Evolutionary conservation across 1,140 invertebrate species (phyloP).

Genomic region (Pseudoatta argentina): DNA sequence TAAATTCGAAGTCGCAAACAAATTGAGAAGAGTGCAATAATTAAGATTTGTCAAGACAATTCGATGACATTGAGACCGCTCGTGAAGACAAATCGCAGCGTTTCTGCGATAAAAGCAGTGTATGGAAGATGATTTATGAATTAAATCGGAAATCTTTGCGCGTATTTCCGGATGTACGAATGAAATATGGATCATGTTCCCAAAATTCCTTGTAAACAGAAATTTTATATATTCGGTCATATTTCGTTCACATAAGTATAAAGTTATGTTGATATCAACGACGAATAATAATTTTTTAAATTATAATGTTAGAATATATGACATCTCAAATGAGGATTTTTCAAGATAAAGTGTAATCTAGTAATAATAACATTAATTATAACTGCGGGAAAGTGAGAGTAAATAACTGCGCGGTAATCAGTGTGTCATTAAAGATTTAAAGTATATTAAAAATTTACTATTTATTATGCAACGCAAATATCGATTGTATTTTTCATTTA

Average conservation of each 20-base stretch:
- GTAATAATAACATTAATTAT: background rate
- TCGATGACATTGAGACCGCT: conserved; percentile 19
- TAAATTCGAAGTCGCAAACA: conserved; percentile 1
- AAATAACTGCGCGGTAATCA: too few relatives aligned
- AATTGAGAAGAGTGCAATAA: conserved; percentile 14
- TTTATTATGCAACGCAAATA: too few relatives aligned
- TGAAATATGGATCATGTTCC: background rate
- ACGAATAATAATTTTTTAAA: conserved; percentile 6
- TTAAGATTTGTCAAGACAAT: background rate
- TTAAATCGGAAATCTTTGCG: conserved; percentile 5
- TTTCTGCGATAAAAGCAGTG: conserved; percentile 19
- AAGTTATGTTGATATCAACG: background rate
- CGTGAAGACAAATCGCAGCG: conserved; percentile 9
- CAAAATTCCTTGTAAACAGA: background rate
- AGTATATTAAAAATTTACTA: too few relatives aligned
- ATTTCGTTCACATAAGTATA: background rate
- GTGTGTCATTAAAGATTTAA: too few relatives aligned
- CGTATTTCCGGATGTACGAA: background rate
- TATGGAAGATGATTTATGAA: background rate
- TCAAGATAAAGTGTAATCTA: background rate
- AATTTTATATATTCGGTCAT: background rate
- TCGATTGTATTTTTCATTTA: too few relatives aligned
- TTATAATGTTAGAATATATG: background rate
- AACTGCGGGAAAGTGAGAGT: too few relatives aligned
- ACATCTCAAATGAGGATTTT: background rate